Base-by-base conservation (phyloP, 2,888 invertebrate genomes). In the Pandemis corylana region DNA sequence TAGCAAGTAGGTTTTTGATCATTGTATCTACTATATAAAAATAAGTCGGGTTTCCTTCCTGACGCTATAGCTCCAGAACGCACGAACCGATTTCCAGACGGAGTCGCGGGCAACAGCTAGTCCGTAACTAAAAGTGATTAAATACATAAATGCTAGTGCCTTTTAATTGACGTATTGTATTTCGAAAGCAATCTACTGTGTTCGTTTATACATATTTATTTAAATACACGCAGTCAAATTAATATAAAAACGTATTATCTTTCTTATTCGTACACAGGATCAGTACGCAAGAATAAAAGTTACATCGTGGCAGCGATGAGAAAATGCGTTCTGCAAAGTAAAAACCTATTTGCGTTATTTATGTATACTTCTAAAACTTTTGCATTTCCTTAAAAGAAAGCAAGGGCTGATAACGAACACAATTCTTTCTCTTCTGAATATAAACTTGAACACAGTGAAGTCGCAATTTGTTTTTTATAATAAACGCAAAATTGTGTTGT, bases 401-500 rank as follows among this genome's bases (percentile, higher is more conserved):
- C n/a, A n/a, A 7, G 15, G 9, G n/a, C 42, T 41, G 13, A n/a
- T 42, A n/a, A n/a, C n/a, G 62, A 42, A n/a, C 28, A 10, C 5
- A 12, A 28, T 59, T 56, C 15, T 56, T 59, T 59, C 28, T 59
- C 59, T 59, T 59, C 10, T 59, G 10, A 20, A 28, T 15, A 59
- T 59, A 28, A 59, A 59, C 59, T 59, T 59, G 28, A 10, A 59
- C 20, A 59, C 59, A 36, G 28, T 28, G 12, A 68, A 65, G 42
- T 28, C 46, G 0, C 51, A 28, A 66, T 51, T 65, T 56, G 46
- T 51, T 59, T 64, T 46, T 69, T 36, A 61, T 46, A 20, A 41
- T 63, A 13, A 49, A 53, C 42, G 70, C 36, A 41, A 28, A 69
- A 74, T 69, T 59, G 59, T 42, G 53, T 51, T 59, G 44, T 62